Conservation (phyloP, 2,888 invertebrate genomes). For the Sisyra nigra region DNA sequence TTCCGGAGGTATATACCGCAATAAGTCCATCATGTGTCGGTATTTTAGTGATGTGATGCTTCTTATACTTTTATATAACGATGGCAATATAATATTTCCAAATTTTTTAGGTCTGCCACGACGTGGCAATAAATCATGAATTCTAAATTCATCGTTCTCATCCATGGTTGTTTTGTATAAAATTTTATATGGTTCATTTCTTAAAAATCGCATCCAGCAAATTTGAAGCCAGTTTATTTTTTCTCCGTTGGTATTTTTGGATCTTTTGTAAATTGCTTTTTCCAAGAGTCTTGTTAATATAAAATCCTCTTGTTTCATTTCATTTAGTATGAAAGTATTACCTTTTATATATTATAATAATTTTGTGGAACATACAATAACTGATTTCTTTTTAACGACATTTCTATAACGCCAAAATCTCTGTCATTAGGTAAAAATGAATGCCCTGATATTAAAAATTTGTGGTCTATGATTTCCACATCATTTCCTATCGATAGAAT, state of each 20-base stretch:
- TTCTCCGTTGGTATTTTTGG: conserved; percentile 2
- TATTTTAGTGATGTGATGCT: neutral
- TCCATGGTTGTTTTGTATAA: conserved; percentile 1
- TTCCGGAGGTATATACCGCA: neutral
- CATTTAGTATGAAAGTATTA: conserved; percentile 13
- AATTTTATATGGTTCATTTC: conserved; percentile 2
- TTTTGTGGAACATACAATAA: too few relatives aligned
- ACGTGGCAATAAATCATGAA: neutral
- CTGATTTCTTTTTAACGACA: neutral
- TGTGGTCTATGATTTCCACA: conserved; percentile 12
- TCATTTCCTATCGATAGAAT: conserved; percentile 7
- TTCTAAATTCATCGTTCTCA: neutral
- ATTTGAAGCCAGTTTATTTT: neutral
- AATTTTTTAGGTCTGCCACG: neutral
- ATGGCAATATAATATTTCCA: neutral
- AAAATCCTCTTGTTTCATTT: too few relatives aligned
- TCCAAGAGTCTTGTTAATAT: too few relatives aligned
- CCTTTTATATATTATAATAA: too few relatives aligned
- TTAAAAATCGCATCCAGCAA: conserved; percentile 1
- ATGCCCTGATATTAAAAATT: too few relatives aligned
- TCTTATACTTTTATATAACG: neutral
- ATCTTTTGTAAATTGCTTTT: conserved; percentile 10
- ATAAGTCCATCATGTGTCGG: neutral
- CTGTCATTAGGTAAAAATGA: too few relatives aligned
- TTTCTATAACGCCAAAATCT: too few relatives aligned